phyloP scores from a whole-genome alignment of 1,140 invertebrate genomes.

The Trachymyrmex septentrionalis region DNA sequence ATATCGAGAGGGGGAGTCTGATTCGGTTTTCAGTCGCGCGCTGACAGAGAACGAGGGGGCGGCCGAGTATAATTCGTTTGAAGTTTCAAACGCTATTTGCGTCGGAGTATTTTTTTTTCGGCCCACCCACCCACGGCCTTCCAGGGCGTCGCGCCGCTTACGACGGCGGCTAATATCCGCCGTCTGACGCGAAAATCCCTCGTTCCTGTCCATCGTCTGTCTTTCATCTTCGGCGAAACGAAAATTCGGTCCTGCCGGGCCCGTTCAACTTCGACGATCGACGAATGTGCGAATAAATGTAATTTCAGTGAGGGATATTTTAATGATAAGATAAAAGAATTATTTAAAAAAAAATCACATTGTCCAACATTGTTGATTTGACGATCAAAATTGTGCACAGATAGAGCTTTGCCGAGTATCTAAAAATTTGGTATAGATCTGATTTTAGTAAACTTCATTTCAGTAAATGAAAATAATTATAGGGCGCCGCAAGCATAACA shows the following conservation, averaged over 20 bases:
- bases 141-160: slow-evolving; percentile 33
- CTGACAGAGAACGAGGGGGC: not conserved
- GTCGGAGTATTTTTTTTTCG: slow-evolving; percentile 42
- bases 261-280: slow-evolving; percentile 23
- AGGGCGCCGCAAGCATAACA: too few species aligned
- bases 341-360: not conserved
- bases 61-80: slow-evolving; percentile 56
- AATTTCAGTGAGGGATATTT: not conserved
- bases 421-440: too few species aligned
- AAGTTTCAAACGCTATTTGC: slow-evolving; percentile 63
- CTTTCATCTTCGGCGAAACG: slow-evolving; percentile 17
- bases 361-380: not conserved
- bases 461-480: too few species aligned
- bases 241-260: slow-evolving; percentile 18
- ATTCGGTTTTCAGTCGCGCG: slow-evolving; percentile 62
- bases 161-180: slow-evolving; percentile 64
- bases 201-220: slow-evolving; percentile 51
- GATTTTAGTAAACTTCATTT: too few species aligned
- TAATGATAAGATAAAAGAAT: not conserved
- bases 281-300: not conserved
- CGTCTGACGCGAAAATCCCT: slow-evolving; percentile 66
- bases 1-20: slow-evolving; percentile 33
- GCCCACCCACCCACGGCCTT: slow-evolving; percentile 31
- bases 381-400: not conserved
- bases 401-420: too few species aligned